These are phyloP conservation scores for Drosophila merina DNA, from an alignment of 2,888 invertebrate species.

Conservation along the genomic window DNA sequence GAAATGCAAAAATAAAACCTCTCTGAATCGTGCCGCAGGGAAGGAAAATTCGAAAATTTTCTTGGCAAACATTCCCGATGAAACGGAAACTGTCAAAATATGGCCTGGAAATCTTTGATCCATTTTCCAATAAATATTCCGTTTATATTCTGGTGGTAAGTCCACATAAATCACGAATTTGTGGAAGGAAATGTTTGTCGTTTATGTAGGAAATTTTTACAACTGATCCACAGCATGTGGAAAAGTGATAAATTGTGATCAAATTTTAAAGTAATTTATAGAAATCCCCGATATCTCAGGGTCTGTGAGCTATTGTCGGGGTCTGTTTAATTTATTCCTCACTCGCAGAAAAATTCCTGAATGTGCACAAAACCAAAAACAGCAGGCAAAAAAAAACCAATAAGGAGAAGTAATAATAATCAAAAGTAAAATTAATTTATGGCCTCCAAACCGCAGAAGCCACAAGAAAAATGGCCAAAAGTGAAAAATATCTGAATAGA, in stretches of 20 bases:
- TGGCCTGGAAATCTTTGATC: conserved; percentile 27
- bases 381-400: conserved; percentile 43
- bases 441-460: conserved; percentile 66
- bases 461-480: conserved; percentile 49
- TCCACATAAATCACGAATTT: conserved; percentile 6
- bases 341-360: conserved; percentile 61
- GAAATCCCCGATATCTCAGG: conserved; percentile 31
- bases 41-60: conserved; percentile 11
- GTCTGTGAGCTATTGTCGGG: conserved; percentile 37
- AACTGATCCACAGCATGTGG: background rate
- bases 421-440: conserved; percentile 77
- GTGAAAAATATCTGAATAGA: conserved; percentile 43
- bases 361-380: conserved; percentile 56
- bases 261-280: conserved; percentile 32
- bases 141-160: conserved; percentile 20
- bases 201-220: conserved; percentile 10
- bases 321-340: conserved; percentile 74
- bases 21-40: background rate
- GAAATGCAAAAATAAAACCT: conserved; percentile 41
- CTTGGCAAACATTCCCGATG: conserved; percentile 25
- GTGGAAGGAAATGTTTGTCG: conserved; percentile 14
- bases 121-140: conserved; percentile 29
- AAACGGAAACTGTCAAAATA: conserved; percentile 42
- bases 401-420: conserved; percentile 74
- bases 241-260: background rate